Evolutionary conservation across 2,888 invertebrate species (phyloP), one percentile per base, ranked within the genome.

Genomic region (Eubasilissa splendida): DNA sequence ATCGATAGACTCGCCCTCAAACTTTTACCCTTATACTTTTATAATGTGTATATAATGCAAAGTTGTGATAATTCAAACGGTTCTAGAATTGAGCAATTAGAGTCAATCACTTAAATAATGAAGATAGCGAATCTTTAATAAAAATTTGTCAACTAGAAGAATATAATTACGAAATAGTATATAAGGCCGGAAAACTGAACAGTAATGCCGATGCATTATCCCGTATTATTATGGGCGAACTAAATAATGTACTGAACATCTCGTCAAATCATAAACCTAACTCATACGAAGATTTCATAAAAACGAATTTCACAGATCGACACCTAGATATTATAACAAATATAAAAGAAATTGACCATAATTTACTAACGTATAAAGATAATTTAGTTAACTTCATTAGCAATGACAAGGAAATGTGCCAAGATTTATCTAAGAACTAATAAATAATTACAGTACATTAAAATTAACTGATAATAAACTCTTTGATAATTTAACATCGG

Each of bases 141-240:
- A 31, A 14, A 54, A 54, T 58, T 14, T 33, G 31, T 31, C 22
- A 73, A 77, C 77, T 87, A 42, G 84, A 85, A 81, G 86, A 87
- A 84, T 87, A 85, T 76, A 82, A 87, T 59, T 87, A 85, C 77
- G 81, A 85, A 81, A 85, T n/a, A n/a, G n/a, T n/a, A n/a, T n/a
- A n/a, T n/a, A n/a, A n/a, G n/a, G n/a, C n/a, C n/a, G n/a, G n/a
- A n/a, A n/a, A n/a, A n/a, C n/a, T n/a, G n/a, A n/a, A n/a, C n/a
- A n/a, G n/a, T n/a, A n/a, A n/a, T n/a, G n/a, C n/a, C n/a, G n/a
- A 84, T 31, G 84, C 84, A 8, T 75, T 85, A 11, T 84, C 85
- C 3, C 50, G 84, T 14, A 76, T 76, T 5, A 14, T 65, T 3
- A 2, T 65, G 1, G 22, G 2, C 53, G 52, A 70, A 14, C 14